Evolutionary conservation across 2,113 vertebrate species (phyloP), one percentile per base, ranked within the genome.

Genomic region (Odontesthes bonariensis): DNA sequence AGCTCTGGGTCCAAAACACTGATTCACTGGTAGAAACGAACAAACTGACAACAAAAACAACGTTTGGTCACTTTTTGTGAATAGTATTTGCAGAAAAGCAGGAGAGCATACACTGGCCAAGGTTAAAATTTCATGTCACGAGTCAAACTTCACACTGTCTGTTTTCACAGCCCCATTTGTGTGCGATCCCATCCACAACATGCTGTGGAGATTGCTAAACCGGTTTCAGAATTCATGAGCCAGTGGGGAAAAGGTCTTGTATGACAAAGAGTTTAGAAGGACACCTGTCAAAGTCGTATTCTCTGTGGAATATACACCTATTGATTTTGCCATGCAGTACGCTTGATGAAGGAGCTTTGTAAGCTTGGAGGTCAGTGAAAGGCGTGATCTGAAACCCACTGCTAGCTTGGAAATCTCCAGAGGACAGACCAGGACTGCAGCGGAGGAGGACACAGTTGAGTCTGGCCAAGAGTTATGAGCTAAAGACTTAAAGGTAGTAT

Each of bases 211-310:
- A 85, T 77, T 79, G 60, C 22, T 82, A 78, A 82, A 76, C 52
- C 47, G 40, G 73, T 9, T 42, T 46, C 59, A 73, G 56, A 71
- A 70, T 69, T 78, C 80, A 67, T 17, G 12, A 80, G 47, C 60
- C 64, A 23, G 35, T 10, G 31, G 31, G 33, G 56, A 53, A 71
- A 82, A 81, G 75, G 76, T 79, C 64, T 65, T 23, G 14, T 46
- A 23, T 76, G 65, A 79, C 75, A 60, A 79, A 62, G 0, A 68
- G 46, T 33, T 51, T 47, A 32, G 82, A 85, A 69, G 83, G 86
- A 93, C 84, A 83, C 53, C 73, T 86, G 88, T 83, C 86, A 82
- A 82, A 82, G 76, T 71, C 71, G 79, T 77, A 77, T 11, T 67
- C 71, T 47, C 17, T 20, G 8, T 82, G 88, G 83, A 84, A 74